Evolutionary conservation across 1,140 invertebrate genomes (phyloP), one percentile per base, ranked within the genome.

Genomic region (Berghia stephanieae): DNA sequence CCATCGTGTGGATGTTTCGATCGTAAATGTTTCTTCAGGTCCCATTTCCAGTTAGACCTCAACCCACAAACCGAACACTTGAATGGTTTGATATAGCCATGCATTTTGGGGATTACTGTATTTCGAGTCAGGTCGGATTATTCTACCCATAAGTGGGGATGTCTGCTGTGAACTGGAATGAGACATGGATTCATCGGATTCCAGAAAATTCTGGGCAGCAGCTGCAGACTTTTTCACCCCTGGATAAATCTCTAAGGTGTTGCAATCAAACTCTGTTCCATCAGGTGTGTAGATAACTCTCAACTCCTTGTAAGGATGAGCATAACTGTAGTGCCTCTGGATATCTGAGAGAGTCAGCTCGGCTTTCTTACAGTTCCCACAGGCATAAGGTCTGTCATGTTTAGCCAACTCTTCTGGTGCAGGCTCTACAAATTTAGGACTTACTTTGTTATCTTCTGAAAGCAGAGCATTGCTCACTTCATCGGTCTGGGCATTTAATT

Each of bases 41-140:
- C 96, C 96, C 96, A 98, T 81, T 96, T 93, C 96, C 96, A 97
- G 89, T 97, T 97, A 34, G 95, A 97, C 79, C 95, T 93, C 86
- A 97, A 96, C 34, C 94, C 93, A 90, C 97, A 98, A 3, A 95
- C 91, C 3, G 96, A 98, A 91, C 97, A 98, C 90, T 96, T 95
- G 87, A 97, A 98, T 4, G 96, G 96, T 71, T 85, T 86, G 27
- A 83, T 82, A 71, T 87, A 87, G 13, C 85, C 85, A 80, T 86
- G 82, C 42, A 80, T 77, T 78, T 86, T 86, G 2, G 84, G 80
- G 79, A 80, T 86, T 69, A 44, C 75, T 66, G 74, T 55, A 79
- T 31, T 79, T 79, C 1, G 78, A 75, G 46, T 74, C 72, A 24
- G 71, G 69, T 46, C 55, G 27, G 21, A 38, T 4, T 18, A 38